These are phyloP conservation scores for Emydura subglobosa DNA, from an alignment of 2,113 vertebrate genomes.

Conservation along the genomic window DNA sequence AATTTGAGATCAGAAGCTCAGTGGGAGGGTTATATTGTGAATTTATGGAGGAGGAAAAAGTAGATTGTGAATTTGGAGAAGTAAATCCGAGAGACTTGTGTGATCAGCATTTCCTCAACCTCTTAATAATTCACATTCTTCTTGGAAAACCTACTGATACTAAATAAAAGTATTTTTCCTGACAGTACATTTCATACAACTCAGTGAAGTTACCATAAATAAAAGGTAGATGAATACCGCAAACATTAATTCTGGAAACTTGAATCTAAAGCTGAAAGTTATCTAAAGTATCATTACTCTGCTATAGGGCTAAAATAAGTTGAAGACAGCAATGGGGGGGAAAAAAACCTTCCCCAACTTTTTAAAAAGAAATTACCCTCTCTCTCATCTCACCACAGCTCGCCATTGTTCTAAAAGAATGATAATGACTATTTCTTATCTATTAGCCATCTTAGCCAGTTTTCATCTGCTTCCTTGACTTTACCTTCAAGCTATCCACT, in stretches of 20 bases:
- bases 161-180: slow-evolving; percentile 49
- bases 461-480: neutral
- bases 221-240: neutral
- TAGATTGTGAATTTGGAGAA: neutral
- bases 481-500: neutral
- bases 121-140: slow-evolving; percentile 32
- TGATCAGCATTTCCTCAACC: slow-evolving; percentile 5
- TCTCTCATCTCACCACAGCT: neutral
- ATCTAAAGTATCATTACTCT: neutral
- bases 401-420: neutral
- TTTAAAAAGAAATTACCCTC: neutral
- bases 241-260: slow-evolving; percentile 28
- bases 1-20: neutral
- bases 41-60: neutral
- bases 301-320: neutral
- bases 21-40: neutral
- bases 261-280: neutral
- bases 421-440: neutral
- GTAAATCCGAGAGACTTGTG: neutral
- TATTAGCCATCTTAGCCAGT: neutral
- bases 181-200: slow-evolving; percentile 35
- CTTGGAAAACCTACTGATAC: slow-evolving; percentile 33
- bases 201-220: slow-evolving; percentile 7
- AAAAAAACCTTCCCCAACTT: neutral
- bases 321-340: neutral